Evolutionary conservation across 2,888 invertebrate species (phyloP), one percentile per base, ranked within the genome.

Genomic region (Lithophane socia): DNA sequence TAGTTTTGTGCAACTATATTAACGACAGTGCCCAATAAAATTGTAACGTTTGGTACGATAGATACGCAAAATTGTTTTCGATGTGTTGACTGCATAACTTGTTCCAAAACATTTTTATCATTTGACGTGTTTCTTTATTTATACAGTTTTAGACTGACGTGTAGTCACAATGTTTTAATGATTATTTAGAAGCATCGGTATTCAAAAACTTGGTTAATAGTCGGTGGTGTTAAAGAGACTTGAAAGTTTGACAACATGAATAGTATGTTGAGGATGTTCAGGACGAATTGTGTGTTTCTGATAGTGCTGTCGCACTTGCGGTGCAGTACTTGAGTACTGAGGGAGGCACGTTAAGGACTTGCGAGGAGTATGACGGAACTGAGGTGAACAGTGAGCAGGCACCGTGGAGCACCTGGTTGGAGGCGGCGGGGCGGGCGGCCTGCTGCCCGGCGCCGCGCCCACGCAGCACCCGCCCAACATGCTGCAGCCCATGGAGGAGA

Each of bases 371-470:
- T 95, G 96, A 91, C 88, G 90, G 92, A 92, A 86, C 91, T 91
- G 86, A 94, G 93, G 93, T 96, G 91, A 95, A 92, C 90, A 88
- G 87, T 83, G 84, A 90, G 85, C 88, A 90, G 89, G 87, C 97
- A 97, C 97, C 96, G 98, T 98, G 97, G 98, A 98, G 97, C 98
- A 98, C 97, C 97, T 98, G 97, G 98, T 98, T 97, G 98, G 98
- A 97, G 98, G 98, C 97, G 97, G 97, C 95, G 96, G 97, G 94
- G 97, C 97, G 97, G 97, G 97, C 96, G 97, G 97, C 95, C 95
- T 97, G 96, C 97, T 97, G 96, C 97, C 97, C 96, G 96, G 97
- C 93, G 96, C 96, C 92, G 97, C 97, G 92, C 97, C 97, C 89
- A 96, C 96, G 90, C 97, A 97, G 89, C 97, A 97, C 88, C 97